Percentiles rank a stretch among this genome's conserved stretches.
These are phyloP conservation scores for Gambusia holbrooki DNA, from an alignment of 2,113 vertebrate species.

Conservation along the genomic window DNA sequence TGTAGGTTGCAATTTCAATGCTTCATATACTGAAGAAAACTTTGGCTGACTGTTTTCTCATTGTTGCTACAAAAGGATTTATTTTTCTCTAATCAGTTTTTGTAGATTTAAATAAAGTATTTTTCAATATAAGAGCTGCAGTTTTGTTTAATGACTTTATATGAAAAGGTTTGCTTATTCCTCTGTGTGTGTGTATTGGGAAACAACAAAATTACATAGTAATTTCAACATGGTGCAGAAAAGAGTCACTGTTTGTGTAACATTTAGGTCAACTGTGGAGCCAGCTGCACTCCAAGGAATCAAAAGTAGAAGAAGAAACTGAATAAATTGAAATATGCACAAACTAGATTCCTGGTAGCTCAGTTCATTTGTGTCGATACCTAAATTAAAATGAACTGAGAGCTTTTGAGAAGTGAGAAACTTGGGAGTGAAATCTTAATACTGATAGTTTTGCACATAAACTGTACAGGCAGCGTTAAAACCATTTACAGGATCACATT, in stretches of 20 bases:
- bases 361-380: constrained; percentile 18
- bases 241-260: constrained; percentile 1
- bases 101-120: constrained; percentile 23
- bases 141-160: background rate
- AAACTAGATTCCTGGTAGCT: constrained; percentile 18
- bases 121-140: background rate
- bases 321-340: constrained; percentile 51
- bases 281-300: background rate
- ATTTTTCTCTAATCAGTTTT: constrained; percentile 25
- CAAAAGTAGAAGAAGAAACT: constrained; percentile 29
- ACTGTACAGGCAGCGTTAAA: background rate
- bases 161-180: background rate
- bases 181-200: background rate
- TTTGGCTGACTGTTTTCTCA: constrained; percentile 38
- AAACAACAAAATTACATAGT: constrained; percentile 2
- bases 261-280: background rate
- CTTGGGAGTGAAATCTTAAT: constrained; percentile 14
- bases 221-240: constrained; percentile 6
- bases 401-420: constrained; percentile 5
- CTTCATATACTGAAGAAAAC: constrained; percentile 28
- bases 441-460: background rate
- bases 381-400: background rate
- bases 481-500: background rate
- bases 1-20: constrained; percentile 40
- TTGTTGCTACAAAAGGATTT: constrained; percentile 8